A percentile compares a stretch with the other conserved stretches of the same genome.
Evolutionary conservation across 2,797 vertebrate species (phyloP).

Genomic region (Rhinoraja longicauda): DNA sequence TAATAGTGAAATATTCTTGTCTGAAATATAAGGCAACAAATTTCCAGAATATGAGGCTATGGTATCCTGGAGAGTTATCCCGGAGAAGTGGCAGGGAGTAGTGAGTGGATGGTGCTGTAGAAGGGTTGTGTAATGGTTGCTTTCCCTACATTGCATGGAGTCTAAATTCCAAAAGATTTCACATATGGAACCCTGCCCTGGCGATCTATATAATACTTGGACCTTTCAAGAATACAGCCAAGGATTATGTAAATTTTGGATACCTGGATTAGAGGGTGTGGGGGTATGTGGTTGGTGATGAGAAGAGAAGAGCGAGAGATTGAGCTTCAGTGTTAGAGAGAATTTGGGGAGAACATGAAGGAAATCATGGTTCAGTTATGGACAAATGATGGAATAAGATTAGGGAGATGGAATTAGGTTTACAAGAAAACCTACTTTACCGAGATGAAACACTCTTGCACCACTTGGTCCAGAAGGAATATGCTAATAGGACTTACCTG

Average conservation of each 20-base stretch:
- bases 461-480: too few relatives aligned
- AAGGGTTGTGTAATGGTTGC: background rate
- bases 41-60: background rate
- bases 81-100: too few relatives aligned
- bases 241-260: background rate
- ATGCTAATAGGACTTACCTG: background rate
- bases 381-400: background rate
- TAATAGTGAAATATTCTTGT: background rate
- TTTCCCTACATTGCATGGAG: background rate
- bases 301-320: too few relatives aligned
- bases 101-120: too few relatives aligned
- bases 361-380: background rate
- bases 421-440: too few relatives aligned
- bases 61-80: background rate
- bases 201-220: too few relatives aligned
- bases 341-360: background rate
- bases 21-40: background rate
- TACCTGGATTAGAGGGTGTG: background rate
- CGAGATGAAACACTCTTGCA: too few relatives aligned
- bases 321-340: too few relatives aligned
- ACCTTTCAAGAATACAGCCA: too few relatives aligned
- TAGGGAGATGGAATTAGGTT: background rate
- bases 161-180: background rate
- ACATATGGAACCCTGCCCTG: background rate
- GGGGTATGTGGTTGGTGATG: background rate